Conservation (phyloP, 23 tunicate species). For the Trididemnum miniatum region DNA sequence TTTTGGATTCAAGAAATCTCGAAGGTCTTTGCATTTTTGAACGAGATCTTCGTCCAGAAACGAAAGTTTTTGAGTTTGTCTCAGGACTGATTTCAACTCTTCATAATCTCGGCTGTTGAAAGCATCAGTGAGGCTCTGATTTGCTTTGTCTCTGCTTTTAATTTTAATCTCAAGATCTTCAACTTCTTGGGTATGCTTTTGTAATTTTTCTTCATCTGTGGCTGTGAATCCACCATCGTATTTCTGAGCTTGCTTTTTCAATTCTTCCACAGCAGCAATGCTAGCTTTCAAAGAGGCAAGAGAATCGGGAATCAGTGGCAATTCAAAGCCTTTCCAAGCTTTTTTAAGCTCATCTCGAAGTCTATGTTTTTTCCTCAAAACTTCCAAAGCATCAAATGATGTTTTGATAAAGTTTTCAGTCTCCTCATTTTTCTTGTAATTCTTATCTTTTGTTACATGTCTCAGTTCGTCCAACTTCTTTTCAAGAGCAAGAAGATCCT, state of each 20-base stretch:
- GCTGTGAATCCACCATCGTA: conserved; percentile 28
- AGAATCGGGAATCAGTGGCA: conserved; percentile 30
- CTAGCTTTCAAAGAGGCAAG: not conserved
- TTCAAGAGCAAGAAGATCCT: not conserved
- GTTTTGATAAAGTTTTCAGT: not conserved
- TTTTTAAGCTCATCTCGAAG: not conserved
- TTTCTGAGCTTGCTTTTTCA: conserved; percentile 11
- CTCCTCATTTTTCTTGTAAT: not conserved
- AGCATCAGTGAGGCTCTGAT: conserved; percentile 5
- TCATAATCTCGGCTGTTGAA: conserved; percentile 11
- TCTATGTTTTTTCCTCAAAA: not conserved
- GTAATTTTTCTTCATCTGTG: conserved; percentile 26
- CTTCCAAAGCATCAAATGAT: not conserved
- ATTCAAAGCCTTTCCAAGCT: conserved; percentile 12
- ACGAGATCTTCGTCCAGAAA: not conserved
- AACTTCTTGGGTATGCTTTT: not conserved
- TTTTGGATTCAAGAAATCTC: not conserved
- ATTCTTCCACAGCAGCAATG: conserved; percentile 6
- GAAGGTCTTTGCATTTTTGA: not conserved
- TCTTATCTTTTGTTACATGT: no score
- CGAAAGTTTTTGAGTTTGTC: not conserved
- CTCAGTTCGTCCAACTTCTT: not conserved
- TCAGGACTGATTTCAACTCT: conserved; percentile 10
- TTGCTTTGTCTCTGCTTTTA: not conserved
- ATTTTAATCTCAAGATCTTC: conserved; percentile 34